phyloP scores from a whole-genome alignment of 2,113 vertebrate species.

The Vireo altiloquus region DNA sequence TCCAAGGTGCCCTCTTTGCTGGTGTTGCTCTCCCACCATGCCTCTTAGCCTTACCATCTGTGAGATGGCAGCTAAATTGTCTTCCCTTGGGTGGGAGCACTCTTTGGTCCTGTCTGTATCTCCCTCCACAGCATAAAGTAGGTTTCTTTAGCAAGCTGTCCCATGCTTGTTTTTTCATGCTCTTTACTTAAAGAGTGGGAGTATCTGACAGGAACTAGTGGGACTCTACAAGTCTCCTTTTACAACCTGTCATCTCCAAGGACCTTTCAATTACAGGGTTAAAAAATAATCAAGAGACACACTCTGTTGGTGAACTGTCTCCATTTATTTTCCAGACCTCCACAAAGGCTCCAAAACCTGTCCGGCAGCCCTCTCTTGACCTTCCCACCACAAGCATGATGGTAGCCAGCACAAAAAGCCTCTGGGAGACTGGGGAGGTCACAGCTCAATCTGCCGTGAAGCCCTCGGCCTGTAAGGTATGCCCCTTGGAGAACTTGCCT shows the following conservation, averaged over 20 bases:
- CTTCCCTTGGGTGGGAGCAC: background rate
- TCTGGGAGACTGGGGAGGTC: conserved; percentile 88
- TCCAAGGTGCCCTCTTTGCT: background rate
- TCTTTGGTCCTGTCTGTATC: background rate
- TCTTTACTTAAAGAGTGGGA: background rate
- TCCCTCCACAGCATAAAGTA: background rate
- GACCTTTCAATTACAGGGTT: background rate
- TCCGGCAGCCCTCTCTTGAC: conserved; percentile 75
- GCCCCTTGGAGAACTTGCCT: background rate
- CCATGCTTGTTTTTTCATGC: background rate
- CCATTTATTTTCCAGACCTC: conserved; percentile 69
- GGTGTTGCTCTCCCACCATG: rapidly evolving
- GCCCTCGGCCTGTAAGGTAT: conserved; percentile 76
- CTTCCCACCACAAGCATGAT: conserved; percentile 77
- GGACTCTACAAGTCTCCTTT: background rate
- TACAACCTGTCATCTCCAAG: background rate
- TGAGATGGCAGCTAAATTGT: background rate
- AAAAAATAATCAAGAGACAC: too few relatives aligned
- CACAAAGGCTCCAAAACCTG: conserved; percentile 66
- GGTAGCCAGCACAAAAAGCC: conserved; percentile 85
- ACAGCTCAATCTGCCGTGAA: conserved; percentile 70
- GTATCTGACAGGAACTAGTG: background rate
- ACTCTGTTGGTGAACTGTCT: background rate
- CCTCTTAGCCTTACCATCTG: background rate
- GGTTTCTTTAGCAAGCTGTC: background rate